These are phyloP conservation scores for Lordiphosa stackelbergi DNA, from an alignment of 1,140 invertebrate species.

Conservation along the genomic window DNA sequence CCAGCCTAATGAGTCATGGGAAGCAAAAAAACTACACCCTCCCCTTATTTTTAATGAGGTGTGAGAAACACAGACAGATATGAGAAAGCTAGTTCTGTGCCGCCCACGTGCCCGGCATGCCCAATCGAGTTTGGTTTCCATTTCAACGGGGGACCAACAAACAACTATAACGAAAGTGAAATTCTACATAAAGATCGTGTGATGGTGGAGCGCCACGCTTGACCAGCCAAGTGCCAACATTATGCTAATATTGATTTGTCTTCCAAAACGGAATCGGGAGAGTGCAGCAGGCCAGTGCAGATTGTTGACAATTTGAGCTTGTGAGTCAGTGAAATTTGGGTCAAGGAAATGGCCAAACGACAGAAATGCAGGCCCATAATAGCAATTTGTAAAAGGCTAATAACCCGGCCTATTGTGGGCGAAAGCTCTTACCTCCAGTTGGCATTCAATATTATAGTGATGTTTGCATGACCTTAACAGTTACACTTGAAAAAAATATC, in stretches of 20 bases:
- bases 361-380: slow-evolving; percentile 49
- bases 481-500: too few relatives aligned
- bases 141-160: slow-evolving; percentile 44
- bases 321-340: slow-evolving; percentile 62
- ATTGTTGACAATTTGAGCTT: slow-evolving; percentile 28
- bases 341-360: slow-evolving; percentile 71
- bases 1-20: slow-evolving; percentile 38
- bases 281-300: slow-evolving; percentile 1
- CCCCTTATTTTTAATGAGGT: too few relatives aligned
- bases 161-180: slow-evolving; percentile 72
- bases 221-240: slow-evolving; percentile 56
- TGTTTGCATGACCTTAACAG: too few relatives aligned
- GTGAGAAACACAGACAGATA: too few relatives aligned
- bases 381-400: slow-evolving; percentile 37
- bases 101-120: slow-evolving; percentile 61
- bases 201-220: slow-evolving; percentile 49
- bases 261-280: slow-evolving; percentile 12
- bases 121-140: slow-evolving; percentile 51
- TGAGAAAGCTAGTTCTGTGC: slow-evolving; percentile 47
- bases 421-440: too few relatives aligned
- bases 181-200: slow-evolving; percentile 71
- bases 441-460: too few relatives aligned
- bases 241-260: slow-evolving; percentile 33
- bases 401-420: too few relatives aligned
- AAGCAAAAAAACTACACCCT: not conserved